These are phyloP conservation scores for Ophioninae sp. DNA, from an alignment of 2,888 invertebrate genomes.

Conservation along the genomic window DNA sequence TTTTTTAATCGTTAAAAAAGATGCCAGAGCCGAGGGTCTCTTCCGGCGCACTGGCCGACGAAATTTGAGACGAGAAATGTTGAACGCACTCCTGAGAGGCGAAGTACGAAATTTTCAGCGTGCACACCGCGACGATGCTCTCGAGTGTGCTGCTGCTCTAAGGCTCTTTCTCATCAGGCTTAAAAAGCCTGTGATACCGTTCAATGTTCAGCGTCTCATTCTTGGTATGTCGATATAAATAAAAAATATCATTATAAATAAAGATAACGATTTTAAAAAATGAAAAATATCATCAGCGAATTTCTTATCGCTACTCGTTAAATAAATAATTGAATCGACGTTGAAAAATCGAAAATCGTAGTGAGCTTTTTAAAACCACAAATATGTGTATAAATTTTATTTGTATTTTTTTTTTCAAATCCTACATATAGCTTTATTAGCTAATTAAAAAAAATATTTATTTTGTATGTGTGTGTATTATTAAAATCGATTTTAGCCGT, in stretches of 20 bases:
- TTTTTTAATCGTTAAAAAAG: slow-evolving; percentile 55
- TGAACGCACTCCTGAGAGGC: slow-evolving; percentile 71
- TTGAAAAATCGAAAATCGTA: too few species aligned
- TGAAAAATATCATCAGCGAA: too few species aligned
- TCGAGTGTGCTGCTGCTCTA: slow-evolving; percentile 81
- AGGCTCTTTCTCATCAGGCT: slow-evolving; percentile 78
- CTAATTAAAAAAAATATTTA: too few species aligned
- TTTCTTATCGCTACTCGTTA: too few species aligned
- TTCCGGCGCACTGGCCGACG: slow-evolving; percentile 72
- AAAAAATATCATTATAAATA: not conserved
- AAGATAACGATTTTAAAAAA: too few species aligned
- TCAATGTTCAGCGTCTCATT: slow-evolving; percentile 81
- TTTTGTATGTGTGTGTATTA: too few species aligned
- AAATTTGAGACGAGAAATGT: slow-evolving; percentile 68
- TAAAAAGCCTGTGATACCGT: slow-evolving; percentile 80
- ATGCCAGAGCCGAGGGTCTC: slow-evolving; percentile 74
- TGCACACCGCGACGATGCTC: slow-evolving; percentile 67
- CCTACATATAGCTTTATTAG: too few species aligned
- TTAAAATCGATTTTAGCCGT: too few species aligned
- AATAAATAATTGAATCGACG: too few species aligned
- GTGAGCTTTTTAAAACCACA: too few species aligned
- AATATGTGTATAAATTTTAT: too few species aligned
- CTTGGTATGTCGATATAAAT: slow-evolving; percentile 75
- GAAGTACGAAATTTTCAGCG: slow-evolving; percentile 69
- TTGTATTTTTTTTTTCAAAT: too few species aligned